Evolutionary conservation across 2,888 invertebrate genomes (phyloP).

Genomic region (Smittia aterrima): DNA sequence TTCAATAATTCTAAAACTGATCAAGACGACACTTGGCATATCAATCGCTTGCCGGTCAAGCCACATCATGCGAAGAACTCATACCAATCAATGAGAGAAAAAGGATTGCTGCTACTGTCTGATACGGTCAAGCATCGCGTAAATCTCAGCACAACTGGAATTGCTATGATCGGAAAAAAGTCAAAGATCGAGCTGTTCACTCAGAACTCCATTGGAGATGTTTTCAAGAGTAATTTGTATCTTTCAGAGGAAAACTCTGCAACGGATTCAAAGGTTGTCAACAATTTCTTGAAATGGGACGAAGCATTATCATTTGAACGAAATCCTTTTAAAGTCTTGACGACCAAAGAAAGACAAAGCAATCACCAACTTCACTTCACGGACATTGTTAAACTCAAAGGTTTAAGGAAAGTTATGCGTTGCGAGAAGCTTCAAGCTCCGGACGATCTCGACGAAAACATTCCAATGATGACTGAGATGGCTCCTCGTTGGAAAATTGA

Average conservation of each 20-base stretch:
- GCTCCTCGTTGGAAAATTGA: neutral
- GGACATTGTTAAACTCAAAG: neutral
- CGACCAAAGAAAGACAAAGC: neutral
- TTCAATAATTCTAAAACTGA: neutral
- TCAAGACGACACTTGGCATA: neutral
- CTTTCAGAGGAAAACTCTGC: neutral
- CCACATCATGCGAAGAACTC: neutral
- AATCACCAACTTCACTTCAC: neutral
- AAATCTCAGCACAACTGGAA: neutral
- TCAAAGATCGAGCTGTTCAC: neutral
- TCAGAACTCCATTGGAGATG: constrained; percentile 15
- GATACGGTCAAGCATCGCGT: neutral
- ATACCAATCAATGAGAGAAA: neutral
- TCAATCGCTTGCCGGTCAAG: neutral
- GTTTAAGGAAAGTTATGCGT: neutral
- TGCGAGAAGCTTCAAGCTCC: neutral
- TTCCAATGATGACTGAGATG: neutral
- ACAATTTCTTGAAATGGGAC: neutral
- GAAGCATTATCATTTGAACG: neutral
- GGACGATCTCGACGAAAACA: neutral
- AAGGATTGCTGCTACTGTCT: constrained; percentile 13
- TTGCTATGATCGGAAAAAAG: neutral
- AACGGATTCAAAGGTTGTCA: neutral
- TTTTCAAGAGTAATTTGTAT: neutral
- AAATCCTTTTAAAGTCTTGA: neutral